phyloP scores from a whole-genome alignment of 2,113 vertebrate genomes.

The Naja naja region DNA sequence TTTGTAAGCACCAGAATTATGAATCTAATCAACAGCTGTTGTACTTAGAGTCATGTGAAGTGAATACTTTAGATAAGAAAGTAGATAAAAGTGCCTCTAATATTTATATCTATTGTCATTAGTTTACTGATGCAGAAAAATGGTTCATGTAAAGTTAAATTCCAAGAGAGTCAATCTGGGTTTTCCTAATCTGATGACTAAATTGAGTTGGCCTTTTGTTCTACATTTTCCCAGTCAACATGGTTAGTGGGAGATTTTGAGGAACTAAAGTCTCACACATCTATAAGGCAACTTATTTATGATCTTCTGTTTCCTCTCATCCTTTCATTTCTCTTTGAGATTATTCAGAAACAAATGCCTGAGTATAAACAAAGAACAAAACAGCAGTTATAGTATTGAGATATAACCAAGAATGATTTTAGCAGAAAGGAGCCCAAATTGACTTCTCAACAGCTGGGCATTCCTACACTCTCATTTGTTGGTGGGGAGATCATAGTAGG shows the following conservation, averaged over 20 bases:
- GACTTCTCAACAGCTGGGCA: too few species aligned
- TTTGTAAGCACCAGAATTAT: neutral
- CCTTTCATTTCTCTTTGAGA: neutral
- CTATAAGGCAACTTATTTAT: neutral
- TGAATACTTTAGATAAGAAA: neutral
- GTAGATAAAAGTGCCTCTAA: neutral
- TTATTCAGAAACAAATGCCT: neutral
- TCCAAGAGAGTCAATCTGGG: neutral
- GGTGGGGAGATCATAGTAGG: neutral
- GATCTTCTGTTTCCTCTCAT: neutral
- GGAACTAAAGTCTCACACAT: neutral
- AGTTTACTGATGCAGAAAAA: neutral
- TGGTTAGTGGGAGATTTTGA: neutral
- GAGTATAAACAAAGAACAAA: neutral
- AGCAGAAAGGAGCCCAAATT: neutral
- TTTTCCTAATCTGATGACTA: neutral
- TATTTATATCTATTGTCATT: neutral
- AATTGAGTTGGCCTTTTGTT: neutral
- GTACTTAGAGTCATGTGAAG: neutral
- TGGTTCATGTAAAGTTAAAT: neutral
- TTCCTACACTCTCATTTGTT: neutral
- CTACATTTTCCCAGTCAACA: neutral
- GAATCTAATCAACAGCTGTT: neutral
- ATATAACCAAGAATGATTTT: neutral
- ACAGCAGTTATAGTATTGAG: too few species aligned